These are phyloP conservation scores for Caerostris extrusa DNA, from an alignment of 1,140 invertebrate species.

Conservation along the genomic window DNA sequence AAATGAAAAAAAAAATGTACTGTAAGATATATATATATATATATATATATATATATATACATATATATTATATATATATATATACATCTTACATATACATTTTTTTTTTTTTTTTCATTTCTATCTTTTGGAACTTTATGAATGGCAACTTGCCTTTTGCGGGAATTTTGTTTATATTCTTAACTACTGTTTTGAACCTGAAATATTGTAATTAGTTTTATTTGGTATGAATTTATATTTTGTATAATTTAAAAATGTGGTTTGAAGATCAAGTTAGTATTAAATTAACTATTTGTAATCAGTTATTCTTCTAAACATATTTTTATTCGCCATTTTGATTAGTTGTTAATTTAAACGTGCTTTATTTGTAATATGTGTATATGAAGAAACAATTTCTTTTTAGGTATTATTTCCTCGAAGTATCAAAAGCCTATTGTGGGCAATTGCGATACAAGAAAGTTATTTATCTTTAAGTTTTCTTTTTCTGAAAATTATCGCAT, in stretches of 20 bases:
- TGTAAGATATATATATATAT: no score
- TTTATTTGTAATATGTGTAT: no score
- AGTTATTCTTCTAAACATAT: no score
- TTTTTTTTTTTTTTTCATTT: no score
- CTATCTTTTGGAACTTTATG: no score
- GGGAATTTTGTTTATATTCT: conserved; percentile 42
- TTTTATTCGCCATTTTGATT: no score
- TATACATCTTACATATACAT: no score
- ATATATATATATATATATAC: no score
- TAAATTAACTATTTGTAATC: not conserved
- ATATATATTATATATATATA: no score
- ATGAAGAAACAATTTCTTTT: conserved; percentile 28
- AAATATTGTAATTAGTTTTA: not conserved
- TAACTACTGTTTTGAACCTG: not conserved
- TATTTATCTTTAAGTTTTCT: conserved; percentile 33
- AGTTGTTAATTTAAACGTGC: no score
- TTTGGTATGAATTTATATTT: not conserved
- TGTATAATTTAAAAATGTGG: conserved; percentile 1
- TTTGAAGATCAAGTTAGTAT: conserved; percentile 25
- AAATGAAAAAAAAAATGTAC: no score
- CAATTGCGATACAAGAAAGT: conserved; percentile 45
- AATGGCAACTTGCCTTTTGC: not conserved
- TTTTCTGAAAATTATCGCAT: conserved; percentile 30
- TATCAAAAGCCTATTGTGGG: conserved; percentile 41
- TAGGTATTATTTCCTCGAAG: conserved; percentile 47